These are phyloP conservation scores for Heliconius himera DNA, from an alignment of 1,140 invertebrate species.

Conservation along the genomic window DNA sequence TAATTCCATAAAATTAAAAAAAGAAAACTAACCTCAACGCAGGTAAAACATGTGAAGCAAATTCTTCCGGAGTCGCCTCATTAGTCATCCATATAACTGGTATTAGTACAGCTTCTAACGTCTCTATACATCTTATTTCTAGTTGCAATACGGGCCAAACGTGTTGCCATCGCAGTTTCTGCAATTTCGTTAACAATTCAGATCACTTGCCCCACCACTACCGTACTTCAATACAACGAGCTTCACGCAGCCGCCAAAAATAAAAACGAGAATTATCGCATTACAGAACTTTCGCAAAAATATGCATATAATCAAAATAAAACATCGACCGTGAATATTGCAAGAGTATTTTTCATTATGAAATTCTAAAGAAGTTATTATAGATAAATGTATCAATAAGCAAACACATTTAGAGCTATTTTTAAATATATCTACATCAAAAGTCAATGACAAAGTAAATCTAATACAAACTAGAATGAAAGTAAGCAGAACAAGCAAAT, in stretches of 20 bases:
- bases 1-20: too few species aligned
- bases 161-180: constrained; percentile 98
- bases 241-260: background rate
- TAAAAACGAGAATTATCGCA: background rate
- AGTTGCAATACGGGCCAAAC: constrained; percentile 94
- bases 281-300: constrained; percentile 8
- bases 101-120: constrained; percentile 93
- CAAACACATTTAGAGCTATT: background rate
- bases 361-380: background rate
- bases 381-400: background rate
- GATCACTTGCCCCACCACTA: constrained; percentile 7
- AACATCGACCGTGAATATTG: background rate
- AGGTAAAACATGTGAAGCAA: constrained; percentile 87
- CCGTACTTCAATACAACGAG: background rate
- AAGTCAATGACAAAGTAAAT: background rate
- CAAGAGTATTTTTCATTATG: background rate
- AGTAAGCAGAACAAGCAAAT: background rate
- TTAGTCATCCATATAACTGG: constrained; percentile 94
- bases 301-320: constrained; percentile 5
- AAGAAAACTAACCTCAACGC: constrained; percentile 57
- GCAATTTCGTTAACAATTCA: constrained; percentile 60
- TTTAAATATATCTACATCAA: too few species aligned
- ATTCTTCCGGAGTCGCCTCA: constrained; percentile 91
- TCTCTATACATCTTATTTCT: constrained; percentile 93
- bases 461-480: background rate